These are phyloP conservation scores for Heliconius nattereri DNA, from an alignment of 1,140 invertebrate species.

Conservation along the genomic window DNA sequence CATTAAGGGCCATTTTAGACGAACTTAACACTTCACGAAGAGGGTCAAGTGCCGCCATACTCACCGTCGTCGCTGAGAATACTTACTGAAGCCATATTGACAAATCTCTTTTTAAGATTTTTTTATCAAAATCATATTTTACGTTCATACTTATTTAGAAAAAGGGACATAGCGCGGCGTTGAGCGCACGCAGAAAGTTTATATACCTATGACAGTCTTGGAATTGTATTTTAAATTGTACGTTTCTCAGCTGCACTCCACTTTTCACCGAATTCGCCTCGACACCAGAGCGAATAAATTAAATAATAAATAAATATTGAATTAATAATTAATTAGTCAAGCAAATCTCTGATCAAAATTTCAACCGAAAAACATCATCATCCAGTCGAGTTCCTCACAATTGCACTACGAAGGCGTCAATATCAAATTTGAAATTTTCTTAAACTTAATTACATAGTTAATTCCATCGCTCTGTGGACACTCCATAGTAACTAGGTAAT, in stretches of 20 bases:
- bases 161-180: too few relatives aligned
- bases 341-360: background rate
- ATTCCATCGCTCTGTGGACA: background rate
- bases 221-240: too few relatives aligned
- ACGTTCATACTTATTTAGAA: too few relatives aligned
- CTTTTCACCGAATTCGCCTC: too few relatives aligned
- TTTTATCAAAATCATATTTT: background rate
- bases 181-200: too few relatives aligned
- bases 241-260: too few relatives aligned
- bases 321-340: background rate
- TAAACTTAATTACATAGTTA: conserved; percentile 9
- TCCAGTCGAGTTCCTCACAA: background rate
- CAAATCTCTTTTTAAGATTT: background rate
- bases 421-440: conserved; percentile 7
- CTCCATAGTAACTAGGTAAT: conserved; percentile 15
- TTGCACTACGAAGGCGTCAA: background rate
- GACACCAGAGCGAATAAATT: too few relatives aligned
- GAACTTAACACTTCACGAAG: conserved; percentile 6
- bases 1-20: background rate
- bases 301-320: too few relatives aligned
- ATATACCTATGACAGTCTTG: too few relatives aligned
- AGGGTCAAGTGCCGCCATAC: conserved; percentile 1
- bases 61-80: background rate
- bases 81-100: background rate
- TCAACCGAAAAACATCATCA: background rate